A percentile compares a stretch with the other conserved stretches of the same genome.
phyloP scores from a whole-genome alignment of 2,888 invertebrate species.

The Amphimallon solstitiale region DNA sequence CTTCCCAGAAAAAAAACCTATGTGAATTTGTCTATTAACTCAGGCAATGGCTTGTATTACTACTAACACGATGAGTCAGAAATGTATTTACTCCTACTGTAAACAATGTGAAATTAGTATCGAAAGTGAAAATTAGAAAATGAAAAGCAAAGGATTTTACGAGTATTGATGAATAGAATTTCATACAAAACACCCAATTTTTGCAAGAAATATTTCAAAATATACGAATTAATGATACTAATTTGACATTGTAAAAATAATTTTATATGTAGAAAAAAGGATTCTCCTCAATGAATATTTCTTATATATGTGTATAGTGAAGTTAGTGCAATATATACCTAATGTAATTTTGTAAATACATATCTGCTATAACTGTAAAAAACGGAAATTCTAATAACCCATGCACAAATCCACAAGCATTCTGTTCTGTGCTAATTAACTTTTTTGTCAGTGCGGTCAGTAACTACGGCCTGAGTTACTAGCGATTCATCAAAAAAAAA shows the following conservation, averaged over 20 bases:
- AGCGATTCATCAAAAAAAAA: conserved; percentile 4
- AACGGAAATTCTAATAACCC: background rate
- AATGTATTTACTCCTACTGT: background rate
- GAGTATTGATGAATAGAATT: too few species aligned
- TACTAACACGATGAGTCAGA: background rate
- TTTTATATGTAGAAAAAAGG: too few species aligned
- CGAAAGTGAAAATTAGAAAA: too few species aligned
- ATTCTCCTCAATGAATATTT: background rate
- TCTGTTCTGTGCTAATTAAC: too few species aligned
- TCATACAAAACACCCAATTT: too few species aligned
- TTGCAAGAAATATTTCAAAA: too few species aligned
- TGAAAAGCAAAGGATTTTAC: too few species aligned
- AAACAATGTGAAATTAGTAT: too few species aligned
- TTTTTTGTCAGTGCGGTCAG: background rate
- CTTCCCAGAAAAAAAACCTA: background rate
- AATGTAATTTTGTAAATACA: background rate
- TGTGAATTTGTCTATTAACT: background rate
- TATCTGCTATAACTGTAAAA: background rate
- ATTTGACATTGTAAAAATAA: too few species aligned
- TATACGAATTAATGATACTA: too few species aligned
- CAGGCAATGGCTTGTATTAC: background rate
- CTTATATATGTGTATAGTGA: background rate
- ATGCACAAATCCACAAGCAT: too few species aligned
- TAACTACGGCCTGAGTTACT: background rate
- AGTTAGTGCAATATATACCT: background rate